phyloP scores from a whole-genome alignment of 1,140 invertebrate genomes.

The Drosophila ogumai region DNA sequence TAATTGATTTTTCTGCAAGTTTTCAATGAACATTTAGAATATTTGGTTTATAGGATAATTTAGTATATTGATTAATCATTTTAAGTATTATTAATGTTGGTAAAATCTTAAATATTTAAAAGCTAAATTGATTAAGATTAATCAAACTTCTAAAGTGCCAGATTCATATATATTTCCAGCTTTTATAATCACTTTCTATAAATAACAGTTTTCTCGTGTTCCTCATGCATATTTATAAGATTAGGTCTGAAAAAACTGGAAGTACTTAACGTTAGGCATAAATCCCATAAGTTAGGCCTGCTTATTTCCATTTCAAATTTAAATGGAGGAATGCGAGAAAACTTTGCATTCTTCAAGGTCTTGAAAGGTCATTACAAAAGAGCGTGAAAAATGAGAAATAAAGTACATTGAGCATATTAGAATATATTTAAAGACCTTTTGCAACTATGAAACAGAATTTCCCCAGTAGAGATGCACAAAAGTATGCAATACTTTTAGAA shows the following conservation, averaged over 20 bases:
- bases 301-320: constrained; percentile 21
- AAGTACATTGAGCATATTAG: too few species aligned
- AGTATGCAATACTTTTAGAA: background rate
- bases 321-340: background rate
- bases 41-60: constrained; percentile 15
- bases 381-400: background rate
- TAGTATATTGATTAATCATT: constrained; percentile 4
- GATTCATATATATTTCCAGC: background rate
- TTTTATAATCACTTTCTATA: constrained; percentile 14
- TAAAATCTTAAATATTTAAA: background rate
- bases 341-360: background rate
- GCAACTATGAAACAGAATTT: background rate
- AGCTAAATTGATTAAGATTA: background rate
- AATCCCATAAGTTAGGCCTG: constrained; percentile 15
- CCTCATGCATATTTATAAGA: constrained; percentile 45
- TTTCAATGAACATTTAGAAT: background rate
- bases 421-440: too few species aligned
- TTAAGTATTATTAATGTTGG: background rate
- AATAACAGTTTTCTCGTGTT: constrained; percentile 15
- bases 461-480: background rate
- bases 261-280: constrained; percentile 35
- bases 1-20: constrained; percentile 48
- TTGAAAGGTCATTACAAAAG: constrained; percentile 3
- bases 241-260: constrained; percentile 21
- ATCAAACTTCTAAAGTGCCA: background rate